A percentile compares a stretch with the other conserved stretches of the same genome.
phyloP scores from a whole-genome alignment of 1,140 invertebrate species.

The Scaptomyza pallida region DNA sequence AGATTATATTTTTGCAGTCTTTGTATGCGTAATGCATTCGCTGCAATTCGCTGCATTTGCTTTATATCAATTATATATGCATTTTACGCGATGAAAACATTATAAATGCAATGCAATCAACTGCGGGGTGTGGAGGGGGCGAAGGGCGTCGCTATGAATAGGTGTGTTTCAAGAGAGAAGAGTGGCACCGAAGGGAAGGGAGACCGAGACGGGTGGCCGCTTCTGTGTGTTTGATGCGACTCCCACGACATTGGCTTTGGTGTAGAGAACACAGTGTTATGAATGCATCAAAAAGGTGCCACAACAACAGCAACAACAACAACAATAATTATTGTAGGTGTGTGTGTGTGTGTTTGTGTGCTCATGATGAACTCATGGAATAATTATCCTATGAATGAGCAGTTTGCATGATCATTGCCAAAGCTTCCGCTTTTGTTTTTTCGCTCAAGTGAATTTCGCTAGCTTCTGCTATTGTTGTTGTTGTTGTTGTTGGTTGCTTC shows the following conservation, averaged over 20 bases:
- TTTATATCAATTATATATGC: conserved; percentile 68
- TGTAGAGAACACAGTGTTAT: conserved; percentile 52
- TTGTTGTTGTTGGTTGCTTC: conserved; percentile 31
- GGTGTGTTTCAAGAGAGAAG: conserved; percentile 11
- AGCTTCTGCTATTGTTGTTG: conserved; percentile 28
- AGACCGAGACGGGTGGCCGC: not conserved
- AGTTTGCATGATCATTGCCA: conserved; percentile 82
- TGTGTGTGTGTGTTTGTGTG: conserved; percentile 12
- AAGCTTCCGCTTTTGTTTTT: conserved; percentile 82
- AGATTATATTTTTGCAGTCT: conserved; percentile 21
- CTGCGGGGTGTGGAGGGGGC: not conserved
- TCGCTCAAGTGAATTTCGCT: conserved; percentile 54
- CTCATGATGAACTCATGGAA: conserved; percentile 73
- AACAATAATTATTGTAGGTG: conserved; percentile 11
- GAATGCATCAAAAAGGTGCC: conserved; percentile 53
- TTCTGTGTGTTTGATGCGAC: conserved; percentile 32
- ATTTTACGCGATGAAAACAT: conserved; percentile 69
- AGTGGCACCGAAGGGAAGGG: no score
- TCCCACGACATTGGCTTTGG: conserved; percentile 73
- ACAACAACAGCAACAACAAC: conserved; percentile 38
- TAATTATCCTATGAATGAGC: conserved; percentile 82
- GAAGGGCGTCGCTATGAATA: not conserved
- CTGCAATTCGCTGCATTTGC: conserved; percentile 25
- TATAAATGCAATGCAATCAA: conserved; percentile 65
- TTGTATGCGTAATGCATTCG: conserved; percentile 12